Evolutionary conservation across 2,888 invertebrate species (phyloP), one percentile per base, ranked within the genome.

Genomic region (Idaea aversata): DNA sequence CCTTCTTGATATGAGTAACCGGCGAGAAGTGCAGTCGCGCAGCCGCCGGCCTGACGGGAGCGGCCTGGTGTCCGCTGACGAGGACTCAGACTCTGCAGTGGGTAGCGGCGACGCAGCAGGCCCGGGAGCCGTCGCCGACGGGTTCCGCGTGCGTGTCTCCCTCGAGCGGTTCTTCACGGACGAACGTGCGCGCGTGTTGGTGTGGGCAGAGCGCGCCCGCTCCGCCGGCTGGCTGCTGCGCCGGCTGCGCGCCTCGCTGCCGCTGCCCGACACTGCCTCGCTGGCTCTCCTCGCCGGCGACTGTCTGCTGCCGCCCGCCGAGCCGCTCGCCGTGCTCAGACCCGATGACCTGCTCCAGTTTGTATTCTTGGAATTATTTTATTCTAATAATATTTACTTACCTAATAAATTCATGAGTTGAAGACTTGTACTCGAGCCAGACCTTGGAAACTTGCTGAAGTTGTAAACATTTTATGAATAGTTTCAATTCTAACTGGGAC

Each of bases 221-320:
- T 79, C 76, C 57, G 85, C 82, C 73, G 74, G 80, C 61, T 84
- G 84, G 84, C 79, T 89, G 75, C 75, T 71, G 67, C 77, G 78
- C 59, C 85, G 87, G 6, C 72, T 88, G 73, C 80, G 79, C 16
- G 74, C 80, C 65, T 84, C 86, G 73, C 65, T 64, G 5, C 72
- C 84, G 72, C 78, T 75, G 61, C 78, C 73, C 34, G 70, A 65
- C 58, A 25, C 25, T 3, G 72, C 77, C 59, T 67, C 68, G 61
- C 74, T 83, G 15, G 72, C 77, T 60, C 75, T 81, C 71, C 66
- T 75, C 58, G 65, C 75, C 57, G 76, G 74, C 65, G 88, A 86
- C 0, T 83, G 84, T 71, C 74, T 88, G 77, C 81, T 91, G 80
- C 90, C 87, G 66, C 80, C 81, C 57, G 78, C 69, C 63, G 90